These are phyloP conservation scores for Sarcophaga caerulescens DNA, from an alignment of 2,888 invertebrate species.

Conservation along the genomic window DNA sequence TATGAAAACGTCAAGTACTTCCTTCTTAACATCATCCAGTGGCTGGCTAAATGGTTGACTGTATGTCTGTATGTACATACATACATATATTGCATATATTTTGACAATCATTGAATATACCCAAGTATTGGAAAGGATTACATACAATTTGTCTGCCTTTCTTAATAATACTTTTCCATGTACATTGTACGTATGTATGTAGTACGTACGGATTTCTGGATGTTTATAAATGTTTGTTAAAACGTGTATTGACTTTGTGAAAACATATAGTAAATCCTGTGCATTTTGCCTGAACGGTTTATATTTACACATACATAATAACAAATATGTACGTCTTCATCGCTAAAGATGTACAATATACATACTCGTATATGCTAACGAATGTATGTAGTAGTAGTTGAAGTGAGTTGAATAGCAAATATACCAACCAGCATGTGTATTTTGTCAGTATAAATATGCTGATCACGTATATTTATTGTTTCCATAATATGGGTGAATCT, in stretches of 20 bases:
- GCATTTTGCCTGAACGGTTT: too few species aligned
- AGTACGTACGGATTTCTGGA: slow-evolving; percentile 12
- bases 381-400: too few species aligned
- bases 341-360: too few species aligned
- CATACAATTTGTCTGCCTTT: too few species aligned
- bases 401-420: slow-evolving; percentile 56
- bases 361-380: slow-evolving; percentile 18
- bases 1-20: too few species aligned
- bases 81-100: neutral
- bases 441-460: slow-evolving; percentile 76
- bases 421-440: slow-evolving; percentile 67
- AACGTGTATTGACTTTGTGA: neutral
- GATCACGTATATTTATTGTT: slow-evolving; percentile 81
- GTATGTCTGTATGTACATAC: slow-evolving; percentile 9
- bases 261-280: neutral
- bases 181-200: neutral
- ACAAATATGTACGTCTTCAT: too few species aligned
- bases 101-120: too few species aligned
- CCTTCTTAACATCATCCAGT: too few species aligned
- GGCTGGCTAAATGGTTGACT: neutral
- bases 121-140: too few species aligned
- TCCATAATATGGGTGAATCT: slow-evolving; percentile 78
- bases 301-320: neutral
- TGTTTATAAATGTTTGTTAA: neutral
- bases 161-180: neutral